Base-by-base conservation (phyloP, 2,888 invertebrate genomes). In the Podabrus alpinus region DNA sequence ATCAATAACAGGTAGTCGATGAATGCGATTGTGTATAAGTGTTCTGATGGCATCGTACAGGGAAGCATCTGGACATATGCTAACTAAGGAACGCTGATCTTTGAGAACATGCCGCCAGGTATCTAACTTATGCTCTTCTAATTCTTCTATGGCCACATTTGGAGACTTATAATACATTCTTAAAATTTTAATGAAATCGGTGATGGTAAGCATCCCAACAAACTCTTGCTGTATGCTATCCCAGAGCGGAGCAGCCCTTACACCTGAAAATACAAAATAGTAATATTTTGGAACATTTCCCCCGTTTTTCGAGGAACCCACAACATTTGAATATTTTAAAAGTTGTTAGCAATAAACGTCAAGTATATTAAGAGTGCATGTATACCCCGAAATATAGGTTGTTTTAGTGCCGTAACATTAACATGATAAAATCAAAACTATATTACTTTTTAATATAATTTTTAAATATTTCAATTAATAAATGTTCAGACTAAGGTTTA, bases 181-280 rank as follows among this genome's bases (percentile, higher is more conserved):
- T 83, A 99, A 91, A 84, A 99, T 99, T 89, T 97, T 96, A 85
- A 99, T 99, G 88, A 99, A 99, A 89, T 99, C 99, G 71, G 99
- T 99, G 84, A 99, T 99, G 80, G 99, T 99, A 82, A 99, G 91
- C 98, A 99, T 99, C 82, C 99, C 99, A 79, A 99, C 95, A 89
- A 97, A 98, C 87, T 94, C 92, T 87, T 98, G 98, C 83, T 93
- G 92, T 78, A 91, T 90, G 80, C 95, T 95, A 88, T 99, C 98
- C 99, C 99, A 99, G 80, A 99, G 90, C 9, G 99, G 98, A 60
- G 98, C 98, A 62, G 98, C 98, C 85, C 98, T 92, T 4, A 99
- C 98, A 75, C 98, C 95, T 95, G 83, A 73, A 80, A 73, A 78
- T 29, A 4, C 29, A 29, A 13, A 29, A 29, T 13, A 13, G 21